Percentiles rank a stretch among this genome's conserved stretches.
Conservation (phyloP, 2,888 invertebrate genomes). For the Himalopsyche kuldschensis region DNA sequence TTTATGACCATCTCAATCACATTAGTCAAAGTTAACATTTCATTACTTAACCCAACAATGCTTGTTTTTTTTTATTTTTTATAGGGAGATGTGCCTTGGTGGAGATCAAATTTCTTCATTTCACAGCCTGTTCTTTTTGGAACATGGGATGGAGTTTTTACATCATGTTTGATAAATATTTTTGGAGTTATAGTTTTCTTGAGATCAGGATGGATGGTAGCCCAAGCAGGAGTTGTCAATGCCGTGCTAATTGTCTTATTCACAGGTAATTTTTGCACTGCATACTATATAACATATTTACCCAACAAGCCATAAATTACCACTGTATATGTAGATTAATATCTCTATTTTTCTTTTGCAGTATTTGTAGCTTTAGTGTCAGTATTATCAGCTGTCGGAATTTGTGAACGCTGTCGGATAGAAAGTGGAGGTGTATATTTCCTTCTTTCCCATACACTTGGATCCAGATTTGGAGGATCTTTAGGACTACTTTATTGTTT, state of each 20-base stretch:
- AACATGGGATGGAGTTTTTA: constrained; percentile 98
- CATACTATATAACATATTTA: too few relatives aligned
- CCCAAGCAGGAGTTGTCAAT: constrained; percentile 81
- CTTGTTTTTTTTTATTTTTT: constrained; percentile 40
- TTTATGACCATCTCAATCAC: too few relatives aligned
- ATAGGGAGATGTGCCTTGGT: constrained; percentile 86
- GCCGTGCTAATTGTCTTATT: constrained; percentile 79
- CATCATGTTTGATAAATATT: constrained; percentile 95
- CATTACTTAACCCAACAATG: too few relatives aligned
- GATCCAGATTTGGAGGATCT: constrained; percentile 90
- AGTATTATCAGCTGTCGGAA: constrained; percentile 93
- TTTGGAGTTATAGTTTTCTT: constrained; percentile 97
- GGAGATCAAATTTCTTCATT: constrained; percentile 96
- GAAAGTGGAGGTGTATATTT: constrained; percentile 99
- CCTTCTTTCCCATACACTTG: constrained; percentile 89
- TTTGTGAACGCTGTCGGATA: constrained; percentile 91
- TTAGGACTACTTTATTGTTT: constrained; percentile 94
- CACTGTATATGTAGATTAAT: not conserved
- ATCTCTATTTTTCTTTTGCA: constrained; percentile 47
- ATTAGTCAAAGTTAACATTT: too few relatives aligned
- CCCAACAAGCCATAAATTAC: too few relatives aligned
- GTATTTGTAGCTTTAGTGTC: constrained; percentile 89
- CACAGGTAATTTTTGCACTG: constrained; percentile 60
- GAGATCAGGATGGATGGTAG: constrained; percentile 96
- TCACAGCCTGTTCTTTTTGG: constrained; percentile 95